phyloP scores from a whole-genome alignment of 2,113 vertebrate genomes.

The Erythrocercus mccallii region DNA sequence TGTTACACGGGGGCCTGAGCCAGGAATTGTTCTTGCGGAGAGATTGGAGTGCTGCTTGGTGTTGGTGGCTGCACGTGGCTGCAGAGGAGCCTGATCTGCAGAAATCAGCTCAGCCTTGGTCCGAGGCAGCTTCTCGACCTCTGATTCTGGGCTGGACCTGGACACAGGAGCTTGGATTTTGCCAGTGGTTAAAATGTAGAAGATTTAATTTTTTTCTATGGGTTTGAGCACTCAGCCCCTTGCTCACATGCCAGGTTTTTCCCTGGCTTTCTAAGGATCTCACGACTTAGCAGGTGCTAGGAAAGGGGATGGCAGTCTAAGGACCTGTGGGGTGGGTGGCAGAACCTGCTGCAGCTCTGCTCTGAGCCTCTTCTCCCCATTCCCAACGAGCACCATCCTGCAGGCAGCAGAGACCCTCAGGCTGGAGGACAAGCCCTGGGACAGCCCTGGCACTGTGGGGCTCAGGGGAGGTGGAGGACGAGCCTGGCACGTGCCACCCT shows the following conservation, averaged over 20 bases:
- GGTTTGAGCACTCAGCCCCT: neutral
- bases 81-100: neutral
- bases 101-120: neutral
- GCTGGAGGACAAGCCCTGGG: neutral
- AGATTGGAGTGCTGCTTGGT: neutral
- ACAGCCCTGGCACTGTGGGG: neutral
- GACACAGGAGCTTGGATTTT: neutral
- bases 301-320: neutral
- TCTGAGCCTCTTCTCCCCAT: neutral
- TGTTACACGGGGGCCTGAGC: neutral
- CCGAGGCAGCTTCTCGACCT: neutral
- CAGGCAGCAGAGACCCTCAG: neutral
- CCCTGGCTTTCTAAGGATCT: neutral
- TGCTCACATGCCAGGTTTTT: neutral
- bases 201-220: neutral
- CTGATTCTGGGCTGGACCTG: neutral
- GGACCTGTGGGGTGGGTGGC: accelerated
- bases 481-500: neutral
- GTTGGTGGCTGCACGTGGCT: neutral
- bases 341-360: neutral
- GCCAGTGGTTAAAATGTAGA: neutral
- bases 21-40: neutral
- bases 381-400: neutral
- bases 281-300: neutral
- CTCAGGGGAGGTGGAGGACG: accelerated